A percentile compares a stretch with the other conserved stretches of the same genome.
Conservation (phyloP, 2,797 vertebrate species). For the Octomys mimax region DNA sequence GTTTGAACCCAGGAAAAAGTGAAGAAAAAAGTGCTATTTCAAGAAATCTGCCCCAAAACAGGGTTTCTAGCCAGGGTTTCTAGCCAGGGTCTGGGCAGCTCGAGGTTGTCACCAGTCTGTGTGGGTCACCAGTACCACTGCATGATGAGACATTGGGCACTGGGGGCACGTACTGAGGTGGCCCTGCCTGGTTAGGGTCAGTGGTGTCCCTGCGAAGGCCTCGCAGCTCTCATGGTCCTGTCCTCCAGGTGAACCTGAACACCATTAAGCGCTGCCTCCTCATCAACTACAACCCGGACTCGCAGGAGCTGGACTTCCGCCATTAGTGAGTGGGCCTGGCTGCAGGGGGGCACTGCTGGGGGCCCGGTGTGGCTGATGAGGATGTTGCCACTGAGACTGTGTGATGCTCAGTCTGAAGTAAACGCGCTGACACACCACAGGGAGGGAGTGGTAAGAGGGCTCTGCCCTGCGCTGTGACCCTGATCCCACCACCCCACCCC, state of each 20-base stretch:
- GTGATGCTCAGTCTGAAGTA: constrained; percentile 92
- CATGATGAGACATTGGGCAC: too few species aligned
- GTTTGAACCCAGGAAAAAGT: too few species aligned
- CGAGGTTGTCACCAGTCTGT: too few species aligned
- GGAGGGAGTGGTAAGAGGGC: too few species aligned
- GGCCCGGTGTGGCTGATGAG: constrained; percentile 88
- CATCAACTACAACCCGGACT: constrained; percentile 91
- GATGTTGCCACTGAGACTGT: constrained; percentile 86
- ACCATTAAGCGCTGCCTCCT: constrained; percentile 95
- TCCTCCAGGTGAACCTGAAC: constrained; percentile 94
- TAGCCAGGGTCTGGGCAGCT: neutral
- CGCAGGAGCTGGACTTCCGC: constrained; percentile 93
- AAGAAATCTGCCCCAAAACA: neutral
- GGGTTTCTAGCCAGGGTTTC: neutral
- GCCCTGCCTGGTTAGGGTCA: neutral
- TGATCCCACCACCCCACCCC: accelerated
- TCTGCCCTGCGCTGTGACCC: accelerated
- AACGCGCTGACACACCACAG: constrained; percentile 90
- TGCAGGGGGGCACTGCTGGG: accelerated
- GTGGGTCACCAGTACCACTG: neutral
- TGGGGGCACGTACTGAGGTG: too few species aligned
- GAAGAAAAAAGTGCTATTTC: neutral
- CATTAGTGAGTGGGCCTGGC: constrained; percentile 93
- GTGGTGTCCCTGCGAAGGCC: neutral
- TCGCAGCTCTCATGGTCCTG: accelerated